Evolutionary conservation across 2,113 vertebrate genomes (phyloP).

Genomic region (Mystacornis crossleyi): DNA sequence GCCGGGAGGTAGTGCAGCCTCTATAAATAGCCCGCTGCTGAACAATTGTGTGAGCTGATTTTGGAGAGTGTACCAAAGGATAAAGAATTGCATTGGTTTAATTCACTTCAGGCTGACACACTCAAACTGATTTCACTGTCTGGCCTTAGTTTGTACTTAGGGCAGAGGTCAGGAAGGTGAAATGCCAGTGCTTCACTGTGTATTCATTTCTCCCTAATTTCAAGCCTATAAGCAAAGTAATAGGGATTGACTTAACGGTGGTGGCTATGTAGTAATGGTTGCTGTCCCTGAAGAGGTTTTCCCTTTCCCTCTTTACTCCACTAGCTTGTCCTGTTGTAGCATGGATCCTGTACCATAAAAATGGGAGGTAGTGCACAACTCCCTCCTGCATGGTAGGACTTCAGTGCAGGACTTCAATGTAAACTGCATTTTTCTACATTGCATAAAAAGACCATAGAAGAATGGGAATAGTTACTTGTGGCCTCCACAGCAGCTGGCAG

Average conservation of each 20-base stretch:
- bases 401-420: not conserved
- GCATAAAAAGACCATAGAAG: not conserved
- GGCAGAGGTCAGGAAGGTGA: not conserved
- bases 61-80: not conserved
- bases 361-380: not conserved
- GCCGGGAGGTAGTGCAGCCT: conserved; percentile 10
- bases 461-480: not conserved
- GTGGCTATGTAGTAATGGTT: not conserved
- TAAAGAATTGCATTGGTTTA: not conserved
- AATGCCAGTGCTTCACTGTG: not conserved
- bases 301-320: not conserved
- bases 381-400: not conserved
- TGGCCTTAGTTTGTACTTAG: not conserved
- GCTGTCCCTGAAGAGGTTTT: not conserved
- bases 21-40: conserved; percentile 38
- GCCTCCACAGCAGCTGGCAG: not conserved
- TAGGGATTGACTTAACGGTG: not conserved
- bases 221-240: not conserved
- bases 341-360: not conserved
- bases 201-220: not conserved
- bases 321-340: not conserved
- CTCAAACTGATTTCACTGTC: not conserved
- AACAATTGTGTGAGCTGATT: not conserved
- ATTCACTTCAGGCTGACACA: not conserved
- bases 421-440: not conserved